Conservation (phyloP, 2,888 invertebrate genomes). For the Pachydiplax longipennis region DNA sequence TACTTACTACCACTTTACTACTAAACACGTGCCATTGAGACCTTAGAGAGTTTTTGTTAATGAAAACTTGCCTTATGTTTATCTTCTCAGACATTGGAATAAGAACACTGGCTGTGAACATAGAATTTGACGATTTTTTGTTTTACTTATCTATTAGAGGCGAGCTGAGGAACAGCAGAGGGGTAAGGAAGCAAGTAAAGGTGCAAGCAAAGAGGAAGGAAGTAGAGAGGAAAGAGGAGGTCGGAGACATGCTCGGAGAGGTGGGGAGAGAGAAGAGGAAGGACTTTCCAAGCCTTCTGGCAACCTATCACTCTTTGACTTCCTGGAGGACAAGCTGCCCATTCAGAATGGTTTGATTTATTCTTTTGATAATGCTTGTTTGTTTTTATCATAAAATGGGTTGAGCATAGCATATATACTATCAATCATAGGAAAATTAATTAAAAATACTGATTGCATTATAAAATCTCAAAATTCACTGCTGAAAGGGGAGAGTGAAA, state of each 20-base stretch:
- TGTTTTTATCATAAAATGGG: too few relatives aligned
- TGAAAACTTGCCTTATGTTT: too few relatives aligned
- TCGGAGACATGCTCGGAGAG: slow-evolving; percentile 66
- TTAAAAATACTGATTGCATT: too few relatives aligned
- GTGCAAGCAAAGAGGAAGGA: slow-evolving; percentile 56
- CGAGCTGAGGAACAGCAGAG: not conserved
- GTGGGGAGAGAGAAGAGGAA: slow-evolving; percentile 51
- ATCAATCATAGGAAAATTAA: too few relatives aligned
- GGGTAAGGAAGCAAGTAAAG: slow-evolving; percentile 5
- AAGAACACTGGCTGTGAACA: too few relatives aligned
- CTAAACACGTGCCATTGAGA: too few relatives aligned
- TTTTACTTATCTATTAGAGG: not conserved
- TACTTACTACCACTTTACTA: too few relatives aligned
- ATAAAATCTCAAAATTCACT: too few relatives aligned
- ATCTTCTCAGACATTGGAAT: too few relatives aligned
- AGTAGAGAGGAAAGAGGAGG: slow-evolving; percentile 53
- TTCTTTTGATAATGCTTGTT: not conserved
- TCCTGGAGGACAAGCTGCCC: slow-evolving; percentile 81
- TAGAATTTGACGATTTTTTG: not conserved
- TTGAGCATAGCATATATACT: too few relatives aligned
- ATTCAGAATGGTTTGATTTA: slow-evolving; percentile 39
- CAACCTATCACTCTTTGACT: slow-evolving; percentile 82
- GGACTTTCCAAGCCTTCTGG: slow-evolving; percentile 73
- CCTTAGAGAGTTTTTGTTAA: too few relatives aligned
- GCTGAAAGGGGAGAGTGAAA: too few relatives aligned